Conservation (phyloP, 2,113 vertebrate species). For the Muntiacus reevesi region DNA sequence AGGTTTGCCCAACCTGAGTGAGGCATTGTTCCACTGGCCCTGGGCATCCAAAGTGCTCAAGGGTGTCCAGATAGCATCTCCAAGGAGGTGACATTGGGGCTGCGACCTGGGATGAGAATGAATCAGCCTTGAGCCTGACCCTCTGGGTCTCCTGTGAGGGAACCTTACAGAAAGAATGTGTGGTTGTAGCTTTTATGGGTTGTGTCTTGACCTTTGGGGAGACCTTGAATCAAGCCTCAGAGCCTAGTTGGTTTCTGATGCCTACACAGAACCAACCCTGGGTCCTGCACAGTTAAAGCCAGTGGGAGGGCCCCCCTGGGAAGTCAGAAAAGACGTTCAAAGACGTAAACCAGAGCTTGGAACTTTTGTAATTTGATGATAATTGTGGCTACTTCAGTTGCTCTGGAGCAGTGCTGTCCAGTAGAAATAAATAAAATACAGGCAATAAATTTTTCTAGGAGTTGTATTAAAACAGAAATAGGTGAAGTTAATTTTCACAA, state of each 20-base stretch:
- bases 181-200: not conserved
- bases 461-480: not conserved
- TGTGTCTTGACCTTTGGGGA: not conserved
- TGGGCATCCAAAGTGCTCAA: accelerated
- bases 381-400: too few species aligned
- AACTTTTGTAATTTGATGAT: not conserved
- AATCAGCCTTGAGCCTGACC: not conserved
- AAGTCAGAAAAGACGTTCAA: not conserved
- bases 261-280: not conserved
- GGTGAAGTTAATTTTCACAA: not conserved
- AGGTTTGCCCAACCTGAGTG: accelerated
- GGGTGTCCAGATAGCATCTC: not conserved
- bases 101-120: not conserved
- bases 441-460: not conserved
- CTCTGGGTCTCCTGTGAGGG: not conserved
- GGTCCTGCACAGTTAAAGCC: not conserved
- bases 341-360: not conserved
- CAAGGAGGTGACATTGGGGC: not conserved
- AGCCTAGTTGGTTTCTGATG: not conserved
- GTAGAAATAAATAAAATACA: not conserved
- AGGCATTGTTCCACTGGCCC: not conserved
- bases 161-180: not conserved
- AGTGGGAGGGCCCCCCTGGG: too few species aligned
- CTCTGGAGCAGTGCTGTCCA: not conserved
- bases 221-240: not conserved